These are phyloP conservation scores for Neodon shergylaensis DNA, from an alignment of 2,113 vertebrate species.

Conservation along the genomic window DNA sequence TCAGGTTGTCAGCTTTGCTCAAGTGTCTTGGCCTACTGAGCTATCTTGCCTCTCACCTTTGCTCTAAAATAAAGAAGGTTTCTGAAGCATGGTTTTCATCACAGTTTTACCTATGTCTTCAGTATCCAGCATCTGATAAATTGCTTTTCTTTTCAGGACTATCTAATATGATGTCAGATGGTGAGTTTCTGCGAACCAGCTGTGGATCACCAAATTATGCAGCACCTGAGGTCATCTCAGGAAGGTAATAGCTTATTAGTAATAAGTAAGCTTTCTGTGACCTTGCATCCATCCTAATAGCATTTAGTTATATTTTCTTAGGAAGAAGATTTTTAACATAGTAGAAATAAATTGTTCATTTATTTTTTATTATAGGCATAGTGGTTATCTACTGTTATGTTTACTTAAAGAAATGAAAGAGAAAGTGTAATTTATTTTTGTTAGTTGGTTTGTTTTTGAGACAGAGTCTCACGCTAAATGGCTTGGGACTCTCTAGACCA, in stretches of 20 bases:
- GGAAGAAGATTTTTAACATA: conserved; percentile 27
- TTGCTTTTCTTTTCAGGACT: conserved; percentile 88
- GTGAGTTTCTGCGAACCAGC: conserved; percentile 97
- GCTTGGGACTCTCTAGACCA: not conserved
- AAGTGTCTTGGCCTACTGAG: not conserved
- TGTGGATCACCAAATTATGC: conserved; percentile 99
- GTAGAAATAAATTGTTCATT: not conserved
- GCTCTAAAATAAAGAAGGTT: not conserved
- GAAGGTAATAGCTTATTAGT: conserved; percentile 88
- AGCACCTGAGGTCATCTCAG: conserved; percentile 99
- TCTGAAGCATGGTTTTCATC: conserved; percentile 44
- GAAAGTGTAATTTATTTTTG: not conserved
- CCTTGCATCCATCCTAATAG: not conserved
- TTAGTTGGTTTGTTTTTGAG: not conserved
- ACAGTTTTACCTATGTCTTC: conserved; percentile 33
- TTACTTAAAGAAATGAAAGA: conserved; percentile 36
- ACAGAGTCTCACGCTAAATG: not conserved
- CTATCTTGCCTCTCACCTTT: not conserved
- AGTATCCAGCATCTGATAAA: conserved; percentile 18
- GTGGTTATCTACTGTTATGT: conserved; percentile 2
- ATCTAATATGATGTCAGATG: conserved; percentile 99
- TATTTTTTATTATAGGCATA: conserved; percentile 28
- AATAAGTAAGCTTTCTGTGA: not conserved
- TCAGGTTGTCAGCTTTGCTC: not conserved
- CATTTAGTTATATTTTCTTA: not conserved